Evolutionary conservation across 2,888 invertebrate genomes (phyloP).

Genomic region (Trachelus iudaicus): DNA sequence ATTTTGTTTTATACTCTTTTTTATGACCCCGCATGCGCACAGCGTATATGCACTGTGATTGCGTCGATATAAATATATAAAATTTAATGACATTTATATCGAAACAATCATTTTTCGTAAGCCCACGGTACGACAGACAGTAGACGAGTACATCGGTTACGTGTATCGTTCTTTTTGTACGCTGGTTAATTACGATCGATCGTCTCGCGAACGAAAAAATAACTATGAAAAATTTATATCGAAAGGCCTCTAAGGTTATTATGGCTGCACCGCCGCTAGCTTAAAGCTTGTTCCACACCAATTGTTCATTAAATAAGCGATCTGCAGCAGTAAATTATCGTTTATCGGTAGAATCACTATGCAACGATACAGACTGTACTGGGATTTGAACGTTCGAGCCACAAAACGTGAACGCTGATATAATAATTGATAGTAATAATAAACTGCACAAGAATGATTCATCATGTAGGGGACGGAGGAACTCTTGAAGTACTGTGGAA

Average conservation of each 20-base stretch:
- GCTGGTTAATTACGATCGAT: neutral
- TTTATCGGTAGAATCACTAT: neutral
- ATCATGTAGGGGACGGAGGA: neutral
- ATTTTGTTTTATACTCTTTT: neutral
- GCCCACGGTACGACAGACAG: neutral
- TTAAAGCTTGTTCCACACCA: conserved; percentile 22
- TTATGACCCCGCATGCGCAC: neutral
- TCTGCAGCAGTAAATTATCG: neutral
- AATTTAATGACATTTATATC: conserved; percentile 31
- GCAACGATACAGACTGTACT: neutral
- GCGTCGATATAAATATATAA: conserved; percentile 12
- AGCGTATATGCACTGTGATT: neutral
- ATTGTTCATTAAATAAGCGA: conserved; percentile 13
- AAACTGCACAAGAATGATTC: neutral
- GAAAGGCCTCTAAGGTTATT: conserved; percentile 12
- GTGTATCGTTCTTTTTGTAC: neutral
- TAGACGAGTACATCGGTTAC: neutral
- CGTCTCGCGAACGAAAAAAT: neutral
- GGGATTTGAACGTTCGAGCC: neutral
- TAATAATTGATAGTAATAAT: neutral
- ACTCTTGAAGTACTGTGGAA: neutral
- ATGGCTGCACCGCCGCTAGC: conserved; percentile 13
- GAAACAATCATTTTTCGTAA: conserved; percentile 22
- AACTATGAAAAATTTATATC: conserved; percentile 16
- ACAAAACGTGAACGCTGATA: neutral